phyloP scores from a whole-genome alignment of 2,797 vertebrate species.

The Typhlichthys eigenmanni region DNA sequence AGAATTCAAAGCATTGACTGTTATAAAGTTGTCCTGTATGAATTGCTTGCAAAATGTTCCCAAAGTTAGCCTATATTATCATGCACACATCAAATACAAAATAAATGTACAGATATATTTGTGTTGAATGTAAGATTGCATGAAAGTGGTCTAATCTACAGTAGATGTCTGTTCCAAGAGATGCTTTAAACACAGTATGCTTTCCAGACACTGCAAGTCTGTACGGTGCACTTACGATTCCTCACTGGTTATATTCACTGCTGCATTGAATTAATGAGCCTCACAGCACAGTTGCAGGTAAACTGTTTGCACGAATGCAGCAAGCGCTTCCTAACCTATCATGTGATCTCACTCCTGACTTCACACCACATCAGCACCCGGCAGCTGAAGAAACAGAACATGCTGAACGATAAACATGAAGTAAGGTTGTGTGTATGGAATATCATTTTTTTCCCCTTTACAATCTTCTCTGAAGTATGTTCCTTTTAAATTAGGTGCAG shows the following conservation, averaged over 20 bases:
- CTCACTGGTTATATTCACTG: neutral
- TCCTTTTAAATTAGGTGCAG: neutral
- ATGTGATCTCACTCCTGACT: constrained; percentile 38
- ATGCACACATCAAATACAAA: too few relatives aligned
- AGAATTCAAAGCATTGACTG: neutral
- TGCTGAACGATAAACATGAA: constrained; percentile 30
- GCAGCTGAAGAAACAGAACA: constrained; percentile 32
- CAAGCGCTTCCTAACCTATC: constrained; percentile 16
- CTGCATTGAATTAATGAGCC: neutral
- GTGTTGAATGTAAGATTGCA: too few relatives aligned
- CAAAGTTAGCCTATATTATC: neutral
- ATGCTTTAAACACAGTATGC: constrained; percentile 4
- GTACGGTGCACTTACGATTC: neutral
- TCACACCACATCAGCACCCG: constrained; percentile 29
- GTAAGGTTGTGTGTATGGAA: constrained; percentile 24
- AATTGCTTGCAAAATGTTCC: constrained; percentile 1
- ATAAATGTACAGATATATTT: too few relatives aligned
- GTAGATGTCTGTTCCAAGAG: neutral
- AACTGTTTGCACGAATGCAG: constrained; percentile 10
- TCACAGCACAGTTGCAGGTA: neutral
- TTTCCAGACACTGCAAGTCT: neutral
- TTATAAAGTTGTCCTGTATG: constrained; percentile 27
- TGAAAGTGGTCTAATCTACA: neutral
- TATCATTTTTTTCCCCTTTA: constrained; percentile 7
- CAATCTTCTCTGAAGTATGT: neutral